Percentiles rank a stretch among this genome's conserved stretches.
Evolutionary conservation across 2,113 vertebrate species (phyloP).

Genomic region (Apaloderma vittatum): DNA sequence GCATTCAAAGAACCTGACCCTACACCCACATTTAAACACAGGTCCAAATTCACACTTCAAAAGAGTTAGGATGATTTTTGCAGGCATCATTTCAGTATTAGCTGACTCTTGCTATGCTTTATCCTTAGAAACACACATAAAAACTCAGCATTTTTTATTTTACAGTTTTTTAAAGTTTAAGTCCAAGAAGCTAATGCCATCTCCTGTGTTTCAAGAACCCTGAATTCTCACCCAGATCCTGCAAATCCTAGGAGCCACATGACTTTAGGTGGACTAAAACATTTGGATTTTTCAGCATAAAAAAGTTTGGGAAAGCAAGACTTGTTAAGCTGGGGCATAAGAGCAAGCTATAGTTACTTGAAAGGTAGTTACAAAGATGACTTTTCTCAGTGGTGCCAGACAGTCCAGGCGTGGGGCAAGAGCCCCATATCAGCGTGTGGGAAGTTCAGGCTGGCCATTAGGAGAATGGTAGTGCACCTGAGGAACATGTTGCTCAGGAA

Average conservation of each 20-base stretch:
- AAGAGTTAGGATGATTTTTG: not conserved
- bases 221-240: not conserved
- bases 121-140: not conserved
- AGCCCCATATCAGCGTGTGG: not conserved
- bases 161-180: not conserved
- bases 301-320: not conserved
- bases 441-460: not conserved
- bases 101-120: not conserved
- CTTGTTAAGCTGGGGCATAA: accelerated
- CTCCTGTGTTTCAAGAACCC: not conserved
- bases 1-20: not conserved
- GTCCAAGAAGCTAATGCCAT: not conserved
- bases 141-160: not conserved
- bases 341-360: not conserved
- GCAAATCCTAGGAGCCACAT: not conserved
- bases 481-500: not conserved
- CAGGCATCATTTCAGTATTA: not conserved
- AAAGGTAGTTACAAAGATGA: not conserved
- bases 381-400: not conserved
- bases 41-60: not conserved
- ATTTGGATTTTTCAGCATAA: not conserved
- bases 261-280: not conserved
- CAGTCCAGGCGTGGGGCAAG: not conserved
- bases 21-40: not conserved
- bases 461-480: not conserved